Base-by-base conservation (phyloP, 2,113 vertebrate genomes). In the Coptodon rendalli region DNA sequence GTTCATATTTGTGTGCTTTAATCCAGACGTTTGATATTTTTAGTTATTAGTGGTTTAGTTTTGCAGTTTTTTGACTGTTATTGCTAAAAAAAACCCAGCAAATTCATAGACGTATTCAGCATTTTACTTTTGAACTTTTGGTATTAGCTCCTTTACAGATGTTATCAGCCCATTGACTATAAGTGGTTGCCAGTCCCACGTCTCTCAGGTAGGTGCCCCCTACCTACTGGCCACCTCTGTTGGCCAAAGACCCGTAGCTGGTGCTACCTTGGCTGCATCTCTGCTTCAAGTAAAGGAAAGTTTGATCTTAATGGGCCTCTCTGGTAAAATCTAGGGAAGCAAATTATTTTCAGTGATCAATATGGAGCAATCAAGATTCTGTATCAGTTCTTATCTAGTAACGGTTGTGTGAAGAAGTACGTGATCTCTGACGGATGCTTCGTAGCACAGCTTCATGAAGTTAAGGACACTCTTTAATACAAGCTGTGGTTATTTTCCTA, bases 1-100 rank as follows among this genome's bases (percentile, higher is more conserved):
- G 84, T 79, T 24, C 66, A 91, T 89, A 93, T 95, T 91, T 89
- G 66, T 34, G 34, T 45, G 38, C 53, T 89, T 82, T 86, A 83
- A 90, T 90, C 82, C 87, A 86, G 9, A 78, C 6, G 48, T 86
- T 68, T 68, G 87, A 89, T 84, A 78, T 16, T 3, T 24, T 53
- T 71, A 86, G 63, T 89, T 73, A 6, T 81, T 38, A 83, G 17
- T 9, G 14, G 29, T 22, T 56, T 3, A 22, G 52, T 50, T 50
- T 45, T 10, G 11, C 19, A 40, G 16, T 11, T 66, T 50, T 50
- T 88, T 73, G 8, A 76, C 22, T 73, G n/a, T 78, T 78, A 5
- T 78, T 78, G 43, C 27, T 78, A 12, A 31, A 29, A 76, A 31
- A 22, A 29, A 9, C 1, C 0, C 2, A 10, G 3, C 71, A 11